phyloP scores from a whole-genome alignment of 2,888 invertebrate genomes.

The Unio delphinus region DNA sequence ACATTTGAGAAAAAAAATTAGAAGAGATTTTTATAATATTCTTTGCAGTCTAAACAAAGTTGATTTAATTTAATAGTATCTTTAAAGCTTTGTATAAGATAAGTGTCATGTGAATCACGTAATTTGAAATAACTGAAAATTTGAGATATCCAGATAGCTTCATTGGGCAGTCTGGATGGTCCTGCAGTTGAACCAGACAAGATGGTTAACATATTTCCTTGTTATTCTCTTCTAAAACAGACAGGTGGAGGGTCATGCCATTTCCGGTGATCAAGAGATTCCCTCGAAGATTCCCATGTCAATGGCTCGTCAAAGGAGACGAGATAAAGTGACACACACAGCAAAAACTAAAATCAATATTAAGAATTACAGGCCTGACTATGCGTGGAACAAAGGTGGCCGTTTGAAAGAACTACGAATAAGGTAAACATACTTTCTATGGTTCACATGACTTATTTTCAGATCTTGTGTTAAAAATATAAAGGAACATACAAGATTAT shows the following conservation, averaged over 20 bases:
- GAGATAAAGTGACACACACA: conserved; percentile 21
- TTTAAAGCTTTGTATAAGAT: too few relatives aligned
- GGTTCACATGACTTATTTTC: neutral
- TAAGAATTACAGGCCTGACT: conserved; percentile 61
- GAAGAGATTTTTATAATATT: too few relatives aligned
- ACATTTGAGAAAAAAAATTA: too few relatives aligned
- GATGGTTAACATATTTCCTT: neutral
- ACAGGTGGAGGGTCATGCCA: neutral
- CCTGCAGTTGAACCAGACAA: neutral
- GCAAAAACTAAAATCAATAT: conserved; percentile 38
- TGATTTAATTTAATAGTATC: too few relatives aligned
- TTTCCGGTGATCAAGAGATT: neutral
- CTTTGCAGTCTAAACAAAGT: too few relatives aligned
- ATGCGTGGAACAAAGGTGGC: conserved; percentile 68
- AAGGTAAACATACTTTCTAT: conserved; percentile 40
- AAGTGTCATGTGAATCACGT: too few relatives aligned
- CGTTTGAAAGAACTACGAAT: conserved; percentile 66
- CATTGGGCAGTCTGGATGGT: neutral
- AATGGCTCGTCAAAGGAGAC: conserved; percentile 30
- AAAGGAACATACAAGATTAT: too few relatives aligned
- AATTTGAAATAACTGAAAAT: too few relatives aligned
- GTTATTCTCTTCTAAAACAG: neutral
- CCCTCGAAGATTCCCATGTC: conserved; percentile 25
- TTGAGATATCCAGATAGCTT: too few relatives aligned
- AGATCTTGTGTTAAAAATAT: too few relatives aligned